A percentile compares a stretch with the other conserved stretches of the same genome.
These are phyloP conservation scores for Augochlorella aurata DNA, from an alignment of 2,888 invertebrate species.

Conservation along the genomic window DNA sequence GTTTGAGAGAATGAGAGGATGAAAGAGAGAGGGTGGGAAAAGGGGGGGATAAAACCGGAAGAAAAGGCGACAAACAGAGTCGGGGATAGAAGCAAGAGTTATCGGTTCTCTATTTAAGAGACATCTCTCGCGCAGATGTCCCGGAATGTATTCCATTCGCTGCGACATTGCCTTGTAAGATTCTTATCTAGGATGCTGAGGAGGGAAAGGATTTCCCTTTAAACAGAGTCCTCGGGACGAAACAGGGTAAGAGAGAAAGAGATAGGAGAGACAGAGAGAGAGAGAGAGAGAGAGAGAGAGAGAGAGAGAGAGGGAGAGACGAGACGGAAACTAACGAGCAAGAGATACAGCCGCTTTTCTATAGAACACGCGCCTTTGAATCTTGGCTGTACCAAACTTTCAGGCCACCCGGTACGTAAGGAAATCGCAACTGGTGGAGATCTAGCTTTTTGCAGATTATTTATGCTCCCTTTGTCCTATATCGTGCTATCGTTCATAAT, in stretches of 20 bases:
- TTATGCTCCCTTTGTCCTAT: neutral
- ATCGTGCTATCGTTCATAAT: too few species aligned
- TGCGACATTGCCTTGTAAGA: slow-evolving; percentile 68
- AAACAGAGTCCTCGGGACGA: slow-evolving; percentile 73
- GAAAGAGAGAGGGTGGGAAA: neutral
- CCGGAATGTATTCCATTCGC: slow-evolving; percentile 57
- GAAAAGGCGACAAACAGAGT: slow-evolving; percentile 24
- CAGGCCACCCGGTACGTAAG: slow-evolving; percentile 30
- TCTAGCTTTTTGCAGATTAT: neutral
- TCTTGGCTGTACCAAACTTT: slow-evolving; percentile 27
- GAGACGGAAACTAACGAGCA: slow-evolving; percentile 26
- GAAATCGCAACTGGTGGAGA: slow-evolving; percentile 20
- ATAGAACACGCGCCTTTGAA: slow-evolving; percentile 32
- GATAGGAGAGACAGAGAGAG: slow-evolving; percentile 20
- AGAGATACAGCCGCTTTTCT: slow-evolving; percentile 33
- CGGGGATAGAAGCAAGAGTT: slow-evolving; percentile 17
- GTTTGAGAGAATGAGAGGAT: slow-evolving; percentile 2
- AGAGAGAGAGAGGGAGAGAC: slow-evolving; percentile 27
- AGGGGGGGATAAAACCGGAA: neutral
- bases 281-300: slow-evolving; percentile 25
- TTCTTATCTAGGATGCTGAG: slow-evolving; percentile 62
- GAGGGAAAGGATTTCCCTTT: slow-evolving; percentile 59
- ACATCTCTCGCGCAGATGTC: slow-evolving; percentile 60
- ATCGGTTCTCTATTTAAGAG: slow-evolving; percentile 54
- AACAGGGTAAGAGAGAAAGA: slow-evolving; percentile 73